phyloP scores from a whole-genome alignment of 1,140 invertebrate species.

The Musca vetustissima region DNA sequence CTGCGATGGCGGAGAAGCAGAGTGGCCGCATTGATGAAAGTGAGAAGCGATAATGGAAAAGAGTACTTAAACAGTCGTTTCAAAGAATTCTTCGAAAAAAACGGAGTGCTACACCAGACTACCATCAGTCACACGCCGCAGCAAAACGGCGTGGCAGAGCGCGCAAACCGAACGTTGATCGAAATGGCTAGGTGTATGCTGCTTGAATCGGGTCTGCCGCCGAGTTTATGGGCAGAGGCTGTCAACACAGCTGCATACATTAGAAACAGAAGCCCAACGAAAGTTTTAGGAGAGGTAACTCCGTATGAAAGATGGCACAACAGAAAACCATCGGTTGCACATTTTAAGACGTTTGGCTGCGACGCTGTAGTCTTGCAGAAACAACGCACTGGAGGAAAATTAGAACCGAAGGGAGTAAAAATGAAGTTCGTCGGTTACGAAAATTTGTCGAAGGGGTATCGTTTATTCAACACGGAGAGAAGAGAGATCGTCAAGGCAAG shows the following conservation, averaged over 20 bases:
- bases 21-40: slow-evolving; percentile 34
- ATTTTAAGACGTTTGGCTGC: slow-evolving; percentile 46
- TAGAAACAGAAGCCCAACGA: background rate
- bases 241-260: slow-evolving; percentile 36
- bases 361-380: slow-evolving; percentile 44
- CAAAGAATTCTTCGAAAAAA: slow-evolving; percentile 11
- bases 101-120: slow-evolving; percentile 36
- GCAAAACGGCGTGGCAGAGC: slow-evolving; percentile 39
- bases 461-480: background rate
- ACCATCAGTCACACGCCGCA: slow-evolving; percentile 42
- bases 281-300: background rate
- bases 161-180: slow-evolving; percentile 52
- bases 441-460: slow-evolving; percentile 8
- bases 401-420: slow-evolving; percentile 11
- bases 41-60: too few species aligned
- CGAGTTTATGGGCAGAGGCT: slow-evolving; percentile 55
- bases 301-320: slow-evolving; percentile 12
- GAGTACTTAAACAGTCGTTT: too few species aligned
- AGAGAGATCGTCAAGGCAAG: background rate
- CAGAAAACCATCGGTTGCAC: slow-evolving; percentile 37
- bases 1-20: slow-evolving; percentile 34
- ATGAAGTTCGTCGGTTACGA: slow-evolving; percentile 5
- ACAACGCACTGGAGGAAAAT: slow-evolving; percentile 36
- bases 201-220: slow-evolving; percentile 37
- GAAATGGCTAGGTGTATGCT: too few species aligned